Conservation (phyloP, 1,140 invertebrate genomes). For the Drosophila trapezifrons region DNA sequence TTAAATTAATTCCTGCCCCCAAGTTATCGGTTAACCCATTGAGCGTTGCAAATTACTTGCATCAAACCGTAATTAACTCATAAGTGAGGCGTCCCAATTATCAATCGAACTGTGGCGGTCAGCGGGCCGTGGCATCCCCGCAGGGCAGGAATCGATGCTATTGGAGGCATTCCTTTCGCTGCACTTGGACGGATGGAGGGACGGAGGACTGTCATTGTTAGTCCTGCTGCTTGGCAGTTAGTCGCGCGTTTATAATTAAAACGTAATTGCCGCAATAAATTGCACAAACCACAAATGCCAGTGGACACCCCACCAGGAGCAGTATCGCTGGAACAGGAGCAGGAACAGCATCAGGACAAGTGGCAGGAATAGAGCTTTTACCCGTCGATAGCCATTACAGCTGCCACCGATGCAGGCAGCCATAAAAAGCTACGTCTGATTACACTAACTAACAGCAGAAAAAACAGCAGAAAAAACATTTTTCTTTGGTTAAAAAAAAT, state of each 20-base stretch:
- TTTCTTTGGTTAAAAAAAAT: neutral
- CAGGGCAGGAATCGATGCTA: slow-evolving; percentile 11
- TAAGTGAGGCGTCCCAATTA: slow-evolving; percentile 38
- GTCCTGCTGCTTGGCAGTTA: slow-evolving; percentile 54
- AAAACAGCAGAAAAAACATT: neutral
- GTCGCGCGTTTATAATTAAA: slow-evolving; percentile 80
- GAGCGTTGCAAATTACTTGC: slow-evolving; percentile 27
- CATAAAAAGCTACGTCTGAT: slow-evolving; percentile 58
- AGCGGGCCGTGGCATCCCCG: slow-evolving; percentile 26
- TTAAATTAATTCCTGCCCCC: slow-evolving; percentile 5
- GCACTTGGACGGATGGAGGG: neutral
- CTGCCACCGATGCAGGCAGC: slow-evolving; percentile 56
- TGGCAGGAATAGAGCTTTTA: slow-evolving; percentile 47
- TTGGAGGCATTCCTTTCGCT: slow-evolving; percentile 36
- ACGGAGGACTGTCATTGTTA: slow-evolving; percentile 37
- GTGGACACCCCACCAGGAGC: slow-evolving; percentile 21
- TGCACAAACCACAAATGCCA: slow-evolving; percentile 74
- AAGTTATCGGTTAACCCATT: slow-evolving; percentile 15
- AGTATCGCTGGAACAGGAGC: neutral
- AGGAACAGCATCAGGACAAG: slow-evolving; percentile 11
- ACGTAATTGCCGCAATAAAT: slow-evolving; percentile 80
- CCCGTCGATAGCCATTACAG: slow-evolving; percentile 63
- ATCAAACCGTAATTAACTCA: slow-evolving; percentile 46
- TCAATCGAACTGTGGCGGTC: slow-evolving; percentile 35
- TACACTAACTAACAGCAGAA: slow-evolving; percentile 20